phyloP scores from a whole-genome alignment of 2,888 invertebrate genomes.

The Cheilosia soror region DNA sequence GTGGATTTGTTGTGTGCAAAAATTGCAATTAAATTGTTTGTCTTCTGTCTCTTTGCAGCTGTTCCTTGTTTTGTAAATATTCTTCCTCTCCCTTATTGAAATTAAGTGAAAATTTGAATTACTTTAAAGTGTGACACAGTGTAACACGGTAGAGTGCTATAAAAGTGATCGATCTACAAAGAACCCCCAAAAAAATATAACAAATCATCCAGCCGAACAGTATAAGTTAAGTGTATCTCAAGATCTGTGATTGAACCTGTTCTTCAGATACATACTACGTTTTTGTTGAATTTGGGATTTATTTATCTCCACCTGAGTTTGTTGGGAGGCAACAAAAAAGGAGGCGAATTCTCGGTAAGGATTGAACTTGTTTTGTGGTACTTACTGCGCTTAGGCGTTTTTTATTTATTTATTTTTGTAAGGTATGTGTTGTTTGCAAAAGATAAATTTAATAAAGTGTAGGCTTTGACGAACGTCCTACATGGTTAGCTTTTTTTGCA shows the following conservation, averaged over 20 bases:
- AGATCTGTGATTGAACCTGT: constrained; percentile 62
- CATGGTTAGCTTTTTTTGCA: constrained; percentile 27
- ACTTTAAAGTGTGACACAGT: constrained; percentile 35
- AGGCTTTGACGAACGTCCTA: constrained; percentile 67
- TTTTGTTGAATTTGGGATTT: constrained; percentile 60
- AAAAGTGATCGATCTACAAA: constrained; percentile 47
- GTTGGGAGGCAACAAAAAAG: constrained; percentile 39
- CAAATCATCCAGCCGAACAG: constrained; percentile 30
- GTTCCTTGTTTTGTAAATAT: constrained; percentile 73
- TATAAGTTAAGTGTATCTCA: constrained; percentile 23
- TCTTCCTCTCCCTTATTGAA: constrained; percentile 39
- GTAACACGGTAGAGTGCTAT: constrained; percentile 37
- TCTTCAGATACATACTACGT: constrained; percentile 40
- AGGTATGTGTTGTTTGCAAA: constrained; percentile 5
- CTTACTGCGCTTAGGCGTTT: constrained; percentile 25
- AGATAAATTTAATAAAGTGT: constrained; percentile 59
- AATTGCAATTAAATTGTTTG: constrained; percentile 50
- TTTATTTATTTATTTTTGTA: not conserved
- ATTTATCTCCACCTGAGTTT: constrained; percentile 5
- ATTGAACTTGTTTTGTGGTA: constrained; percentile 42
- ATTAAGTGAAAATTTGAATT: constrained; percentile 54
- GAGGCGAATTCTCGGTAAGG: constrained; percentile 65
- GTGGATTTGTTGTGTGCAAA: constrained; percentile 48
- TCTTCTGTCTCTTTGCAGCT: constrained; percentile 57
- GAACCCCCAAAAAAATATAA: constrained; percentile 13